These are phyloP conservation scores for Epinotia nisella DNA, from an alignment of 2,888 invertebrate species.

Conservation along the genomic window DNA sequence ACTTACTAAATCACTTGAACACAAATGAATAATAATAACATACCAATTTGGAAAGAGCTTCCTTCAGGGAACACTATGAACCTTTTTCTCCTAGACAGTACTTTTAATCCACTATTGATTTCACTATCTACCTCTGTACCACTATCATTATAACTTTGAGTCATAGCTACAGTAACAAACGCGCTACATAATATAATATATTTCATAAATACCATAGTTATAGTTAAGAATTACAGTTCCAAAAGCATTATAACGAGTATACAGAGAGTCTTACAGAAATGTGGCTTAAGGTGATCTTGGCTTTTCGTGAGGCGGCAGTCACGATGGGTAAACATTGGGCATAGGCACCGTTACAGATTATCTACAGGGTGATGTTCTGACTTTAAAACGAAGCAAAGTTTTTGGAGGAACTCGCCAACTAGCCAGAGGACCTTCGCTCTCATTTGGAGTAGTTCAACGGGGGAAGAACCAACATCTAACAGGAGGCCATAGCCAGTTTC, in stretches of 20 bases:
- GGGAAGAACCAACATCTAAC: too few relatives aligned
- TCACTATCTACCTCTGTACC: constrained; percentile 30
- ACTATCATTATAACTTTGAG: constrained; percentile 24
- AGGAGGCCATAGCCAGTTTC: too few relatives aligned
- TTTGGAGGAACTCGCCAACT: too few relatives aligned
- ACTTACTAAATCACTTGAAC: background rate
- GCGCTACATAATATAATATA: background rate
- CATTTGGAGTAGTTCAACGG: too few relatives aligned
- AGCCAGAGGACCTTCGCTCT: too few relatives aligned
- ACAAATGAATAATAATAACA: constrained; percentile 49
- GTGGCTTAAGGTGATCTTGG: constrained; percentile 47
- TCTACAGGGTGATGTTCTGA: constrained; percentile 55
- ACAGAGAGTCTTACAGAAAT: background rate
- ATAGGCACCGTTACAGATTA: constrained; percentile 53
- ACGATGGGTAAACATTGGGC: constrained; percentile 66
- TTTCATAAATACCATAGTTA: constrained; percentile 15
- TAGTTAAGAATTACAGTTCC: background rate
- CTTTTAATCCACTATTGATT: constrained; percentile 51
- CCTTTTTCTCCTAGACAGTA: constrained; percentile 82
- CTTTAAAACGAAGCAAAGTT: background rate
- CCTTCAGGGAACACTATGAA: constrained; percentile 86
- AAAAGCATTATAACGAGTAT: constrained; percentile 20
- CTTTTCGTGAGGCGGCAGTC: constrained; percentile 56
- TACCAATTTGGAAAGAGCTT: constrained; percentile 85
- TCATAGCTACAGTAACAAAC: background rate